Conservation (phyloP, 2,888 invertebrate genomes). For the Epinotia bilunana region DNA sequence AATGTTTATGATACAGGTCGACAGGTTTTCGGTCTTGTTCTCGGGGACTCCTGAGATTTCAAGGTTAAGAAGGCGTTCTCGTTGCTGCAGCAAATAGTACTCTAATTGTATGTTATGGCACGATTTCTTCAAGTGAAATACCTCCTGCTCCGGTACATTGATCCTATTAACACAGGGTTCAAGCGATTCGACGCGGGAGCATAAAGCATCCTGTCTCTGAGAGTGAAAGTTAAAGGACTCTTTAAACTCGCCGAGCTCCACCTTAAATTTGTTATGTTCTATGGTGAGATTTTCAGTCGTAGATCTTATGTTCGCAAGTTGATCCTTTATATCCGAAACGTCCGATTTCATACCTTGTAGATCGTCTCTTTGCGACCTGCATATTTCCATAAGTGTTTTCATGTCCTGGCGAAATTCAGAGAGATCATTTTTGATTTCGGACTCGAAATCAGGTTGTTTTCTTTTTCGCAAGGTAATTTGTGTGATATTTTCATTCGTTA, state of each 20-base stretch:
- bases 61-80: constrained; percentile 3
- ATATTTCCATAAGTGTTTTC: not conserved
- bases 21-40: constrained; percentile 4
- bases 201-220: not conserved
- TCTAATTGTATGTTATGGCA: not conserved
- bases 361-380: constrained; percentile 3
- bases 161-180: not conserved
- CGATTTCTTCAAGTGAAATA: not conserved
- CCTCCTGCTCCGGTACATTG: not conserved
- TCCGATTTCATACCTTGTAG: not conserved
- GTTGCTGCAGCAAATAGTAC: constrained; percentile 1
- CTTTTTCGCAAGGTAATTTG: not conserved
- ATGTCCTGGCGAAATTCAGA: constrained; percentile 3
- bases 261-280: constrained; percentile 3
- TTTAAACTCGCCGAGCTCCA: not conserved
- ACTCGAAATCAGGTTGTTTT: not conserved
- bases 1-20: not conserved
- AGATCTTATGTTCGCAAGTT: not conserved
- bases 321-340: constrained; percentile 7
- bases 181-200: not conserved
- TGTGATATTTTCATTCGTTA: not conserved
- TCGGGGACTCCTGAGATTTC: constrained; percentile 13
- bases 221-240: constrained; percentile 19
- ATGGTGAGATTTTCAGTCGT: not conserved
- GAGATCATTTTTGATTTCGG: not conserved